Evolutionary conservation across 2,888 invertebrate species (phyloP).

Genomic region (Neoscelio sp.): DNA sequence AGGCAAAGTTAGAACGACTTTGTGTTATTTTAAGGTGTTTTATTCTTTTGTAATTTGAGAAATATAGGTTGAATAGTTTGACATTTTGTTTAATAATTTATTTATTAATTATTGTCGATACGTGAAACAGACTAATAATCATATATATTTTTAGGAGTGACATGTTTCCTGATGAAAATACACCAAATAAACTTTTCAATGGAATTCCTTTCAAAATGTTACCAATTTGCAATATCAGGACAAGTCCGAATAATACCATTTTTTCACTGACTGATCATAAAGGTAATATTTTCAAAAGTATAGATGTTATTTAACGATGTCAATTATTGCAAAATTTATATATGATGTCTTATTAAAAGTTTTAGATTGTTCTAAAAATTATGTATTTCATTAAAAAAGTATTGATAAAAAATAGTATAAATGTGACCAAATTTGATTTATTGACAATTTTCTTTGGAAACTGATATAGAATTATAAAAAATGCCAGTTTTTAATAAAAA

Average conservation of each 20-base stretch:
- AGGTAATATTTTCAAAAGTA: slow-evolving; percentile 85
- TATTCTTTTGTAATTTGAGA: not conserved
- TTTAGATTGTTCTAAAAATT: too few relatives aligned
- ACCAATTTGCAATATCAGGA: slow-evolving; percentile 92
- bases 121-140: too few relatives aligned
- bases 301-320: not conserved
- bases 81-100: not conserved
- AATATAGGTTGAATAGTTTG: too few relatives aligned
- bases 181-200: slow-evolving; percentile 89
- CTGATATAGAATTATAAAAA: too few relatives aligned
- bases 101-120: slow-evolving; percentile 1
- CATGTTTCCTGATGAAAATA: slow-evolving; percentile 89
- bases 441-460: too few relatives aligned
- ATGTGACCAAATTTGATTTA: too few relatives aligned
- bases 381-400: too few relatives aligned
- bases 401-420: too few relatives aligned
- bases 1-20: too few relatives aligned
- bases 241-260: slow-evolving; percentile 95
- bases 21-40: too few relatives aligned
- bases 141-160: slow-evolving; percentile 86
- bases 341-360: not conserved
- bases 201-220: slow-evolving; percentile 91
- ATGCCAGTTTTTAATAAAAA: too few relatives aligned
- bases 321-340: too few relatives aligned
- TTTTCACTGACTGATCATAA: slow-evolving; percentile 89